phyloP scores from a whole-genome alignment of 2,113 vertebrate genomes.

The Chaetodon trifascialis region DNA sequence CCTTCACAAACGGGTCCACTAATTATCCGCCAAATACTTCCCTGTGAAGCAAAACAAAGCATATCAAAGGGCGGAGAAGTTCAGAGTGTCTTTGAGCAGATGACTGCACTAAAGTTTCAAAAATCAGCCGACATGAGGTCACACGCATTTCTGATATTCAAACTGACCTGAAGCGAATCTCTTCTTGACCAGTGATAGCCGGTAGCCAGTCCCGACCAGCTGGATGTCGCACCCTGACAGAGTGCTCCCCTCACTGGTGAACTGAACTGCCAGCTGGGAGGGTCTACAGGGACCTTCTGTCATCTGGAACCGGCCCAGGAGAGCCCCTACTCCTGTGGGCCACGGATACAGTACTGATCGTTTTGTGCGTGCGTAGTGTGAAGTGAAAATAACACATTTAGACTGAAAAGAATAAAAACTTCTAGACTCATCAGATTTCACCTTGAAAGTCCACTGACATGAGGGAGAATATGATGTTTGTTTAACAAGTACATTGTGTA shows the following conservation, averaged over 20 bases:
- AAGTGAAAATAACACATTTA: neutral
- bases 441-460: neutral
- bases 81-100: neutral
- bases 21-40: slow-evolving; percentile 99
- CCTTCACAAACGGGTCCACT: slow-evolving; percentile 67
- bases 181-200: slow-evolving; percentile 97
- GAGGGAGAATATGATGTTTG: neutral
- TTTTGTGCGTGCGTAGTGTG: neutral
- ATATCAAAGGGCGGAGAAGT: slow-evolving; percentile 16
- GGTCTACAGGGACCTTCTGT: slow-evolving; percentile 91
- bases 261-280: slow-evolving; percentile 93
- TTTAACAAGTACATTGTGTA: neutral
- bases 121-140: neutral
- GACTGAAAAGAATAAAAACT: neutral
- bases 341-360: neutral
- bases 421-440: neutral
- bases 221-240: slow-evolving; percentile 96
- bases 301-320: slow-evolving; percentile 95
- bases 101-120: neutral
- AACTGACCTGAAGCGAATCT: slow-evolving; percentile 95
- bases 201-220: slow-evolving; percentile 93
- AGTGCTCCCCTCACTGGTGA: slow-evolving; percentile 97
- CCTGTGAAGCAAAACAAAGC: slow-evolving; percentile 84
- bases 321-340: slow-evolving; percentile 92
- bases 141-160: neutral